Base-by-base conservation (phyloP, 2,888 invertebrate genomes). In the Diadegma fenestrale region DNA sequence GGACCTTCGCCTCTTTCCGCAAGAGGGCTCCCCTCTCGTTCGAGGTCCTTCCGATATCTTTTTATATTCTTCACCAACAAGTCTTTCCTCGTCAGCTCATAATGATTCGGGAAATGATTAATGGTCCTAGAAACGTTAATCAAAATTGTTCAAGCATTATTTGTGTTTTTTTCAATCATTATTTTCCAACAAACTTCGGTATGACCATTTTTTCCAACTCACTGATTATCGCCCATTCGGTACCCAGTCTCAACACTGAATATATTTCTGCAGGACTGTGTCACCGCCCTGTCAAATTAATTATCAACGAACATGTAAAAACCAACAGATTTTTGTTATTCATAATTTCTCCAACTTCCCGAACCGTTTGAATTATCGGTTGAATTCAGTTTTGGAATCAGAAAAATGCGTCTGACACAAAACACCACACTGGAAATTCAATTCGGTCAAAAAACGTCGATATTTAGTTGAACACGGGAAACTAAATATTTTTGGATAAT, bases 41-140 rank as follows among this genome's bases (percentile, higher is more conserved):
- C 99, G 87, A 99, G 94, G 88, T 99, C 99, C 90, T 98, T 97
- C 76, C 99, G 95, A 93, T 99, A 99, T 41, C 99, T 95, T 93
- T 99, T 99, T 69, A 99, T 98, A 92, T 99, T 99, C 94, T 98
- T 99, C 71, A 99, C 98, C 88, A 99, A 95, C 79, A 99, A 95
- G 95, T 99, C 99, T 94, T 99, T 99, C 17, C 99, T 95, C 0
- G 99, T 98, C 77, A 99, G 94, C 93, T 99, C 99, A 91, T 98
- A 98, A 93, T 99, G 98, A 94, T 98, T 99, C 0, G 99, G 99
- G 93, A 98, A 99, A 94, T 99, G 99, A 94, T 99, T 99, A 87
- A 99, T 98, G 79, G 98, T 96, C 94, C 97, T 97, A 89, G n/a
- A n/a, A 73, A 45, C 72, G 69, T 51, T 64, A 7, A 54, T 48